Conservation (phyloP, 2,113 vertebrate species). For the Ailurus styani region DNA sequence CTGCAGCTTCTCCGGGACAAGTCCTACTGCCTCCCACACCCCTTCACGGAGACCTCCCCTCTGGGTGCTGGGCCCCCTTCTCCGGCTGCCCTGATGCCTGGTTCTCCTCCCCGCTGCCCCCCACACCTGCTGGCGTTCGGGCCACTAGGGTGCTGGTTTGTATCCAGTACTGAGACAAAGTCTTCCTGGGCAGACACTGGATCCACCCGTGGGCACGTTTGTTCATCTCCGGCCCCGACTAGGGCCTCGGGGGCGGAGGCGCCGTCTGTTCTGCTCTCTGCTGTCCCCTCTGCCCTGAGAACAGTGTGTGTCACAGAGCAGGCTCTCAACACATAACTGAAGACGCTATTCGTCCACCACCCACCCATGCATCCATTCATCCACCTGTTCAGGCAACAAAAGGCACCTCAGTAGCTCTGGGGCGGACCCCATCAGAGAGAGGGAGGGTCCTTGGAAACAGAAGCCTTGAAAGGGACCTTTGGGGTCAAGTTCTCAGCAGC, state of each 20-base stretch:
- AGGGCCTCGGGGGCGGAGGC: rapidly evolving
- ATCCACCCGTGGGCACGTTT: rapidly evolving
- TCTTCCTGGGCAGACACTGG: no score
- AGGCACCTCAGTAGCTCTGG: not conserved
- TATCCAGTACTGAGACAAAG: rapidly evolving
- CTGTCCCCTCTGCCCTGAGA: not conserved
- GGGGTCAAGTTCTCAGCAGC: not conserved
- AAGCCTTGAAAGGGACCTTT: not conserved
- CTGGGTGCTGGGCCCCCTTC: rapidly evolving
- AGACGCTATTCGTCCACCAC: no score
- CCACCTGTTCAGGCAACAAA: not conserved
- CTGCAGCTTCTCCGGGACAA: not conserved
- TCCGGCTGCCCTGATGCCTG: rapidly evolving
- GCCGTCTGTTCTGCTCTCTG: not conserved
- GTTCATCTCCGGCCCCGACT: rapidly evolving
- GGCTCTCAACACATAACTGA: not conserved
- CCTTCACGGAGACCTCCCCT: rapidly evolving
- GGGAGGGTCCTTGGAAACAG: not conserved
- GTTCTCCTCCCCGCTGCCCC: not conserved
- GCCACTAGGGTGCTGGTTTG: rapidly evolving
- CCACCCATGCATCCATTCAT: not conserved
- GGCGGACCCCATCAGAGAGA: not conserved
- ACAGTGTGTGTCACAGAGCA: not conserved
- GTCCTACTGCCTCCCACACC: rapidly evolving
- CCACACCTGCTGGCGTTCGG: rapidly evolving